phyloP scores from a whole-genome alignment of 2,113 vertebrate species.

The Halichoeres trimaculatus region DNA sequence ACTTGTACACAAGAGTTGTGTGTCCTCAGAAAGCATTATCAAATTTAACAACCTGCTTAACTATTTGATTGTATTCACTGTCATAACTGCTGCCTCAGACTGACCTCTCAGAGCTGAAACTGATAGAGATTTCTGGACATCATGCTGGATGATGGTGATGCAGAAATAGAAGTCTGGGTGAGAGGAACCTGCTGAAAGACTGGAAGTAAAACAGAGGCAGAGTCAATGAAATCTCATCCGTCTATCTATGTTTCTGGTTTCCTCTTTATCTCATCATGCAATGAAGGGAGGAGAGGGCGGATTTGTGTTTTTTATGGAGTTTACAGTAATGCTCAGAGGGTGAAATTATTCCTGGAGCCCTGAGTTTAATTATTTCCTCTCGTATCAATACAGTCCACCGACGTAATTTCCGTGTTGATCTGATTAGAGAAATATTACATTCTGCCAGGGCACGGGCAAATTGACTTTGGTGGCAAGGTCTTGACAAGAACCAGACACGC shows the following conservation, averaged over 20 bases:
- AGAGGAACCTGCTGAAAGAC: conserved; percentile 73
- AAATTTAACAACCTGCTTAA: not conserved
- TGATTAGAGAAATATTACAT: conserved; percentile 85
- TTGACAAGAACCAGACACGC: conserved; percentile 86
- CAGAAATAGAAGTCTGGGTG: conserved; percentile 20
- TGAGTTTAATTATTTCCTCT: conserved; percentile 83
- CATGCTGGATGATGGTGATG: conserved; percentile 17
- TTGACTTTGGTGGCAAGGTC: conserved; percentile 88
- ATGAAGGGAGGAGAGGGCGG: conserved; percentile 57
- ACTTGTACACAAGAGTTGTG: not conserved
- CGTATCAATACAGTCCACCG: conserved; percentile 80
- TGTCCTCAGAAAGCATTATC: not conserved
- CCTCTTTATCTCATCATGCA: conserved; percentile 78
- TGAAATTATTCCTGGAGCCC: conserved; percentile 84
- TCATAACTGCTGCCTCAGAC: conserved; percentile 1
- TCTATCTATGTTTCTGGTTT: conserved; percentile 76
- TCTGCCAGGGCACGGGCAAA: conserved; percentile 83
- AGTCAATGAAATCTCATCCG: conserved; percentile 77
- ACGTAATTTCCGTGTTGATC: conserved; percentile 86
- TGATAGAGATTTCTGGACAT: not conserved
- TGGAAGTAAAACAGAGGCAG: conserved; percentile 72
- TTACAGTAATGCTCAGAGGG: conserved; percentile 84
- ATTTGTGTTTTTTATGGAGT: conserved; percentile 72
- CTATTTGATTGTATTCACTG: not conserved
- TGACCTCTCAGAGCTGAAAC: conserved; percentile 7